Conservation (phyloP, 2,888 invertebrate species). For the Thalpophila matura region DNA sequence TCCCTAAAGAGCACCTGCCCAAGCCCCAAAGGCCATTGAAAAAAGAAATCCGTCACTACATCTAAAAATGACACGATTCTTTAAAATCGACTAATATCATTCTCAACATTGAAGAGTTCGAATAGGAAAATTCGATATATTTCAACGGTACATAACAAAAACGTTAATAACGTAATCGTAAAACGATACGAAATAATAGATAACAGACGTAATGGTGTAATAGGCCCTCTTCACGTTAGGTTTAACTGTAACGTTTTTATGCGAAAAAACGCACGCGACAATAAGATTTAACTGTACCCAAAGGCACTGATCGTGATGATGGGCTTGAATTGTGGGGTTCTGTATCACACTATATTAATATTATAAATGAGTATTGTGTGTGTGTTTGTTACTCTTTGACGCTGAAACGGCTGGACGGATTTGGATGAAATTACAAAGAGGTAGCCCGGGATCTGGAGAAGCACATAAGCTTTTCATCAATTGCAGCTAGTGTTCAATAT, state of each 20-base stretch:
- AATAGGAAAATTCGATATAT: not conserved
- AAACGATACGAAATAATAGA: conserved; percentile 45
- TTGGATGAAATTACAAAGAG: too few species aligned
- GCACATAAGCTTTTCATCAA: too few species aligned
- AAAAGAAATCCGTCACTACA: not conserved
- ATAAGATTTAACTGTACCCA: conserved; percentile 33
- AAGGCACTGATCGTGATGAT: conserved; percentile 9
- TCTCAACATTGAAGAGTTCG: too few species aligned
- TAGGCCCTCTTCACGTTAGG: conserved; percentile 30
- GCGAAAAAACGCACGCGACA: conserved; percentile 48
- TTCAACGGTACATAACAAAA: conserved; percentile 39
- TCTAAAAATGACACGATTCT: not conserved
- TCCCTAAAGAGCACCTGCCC: too few species aligned
- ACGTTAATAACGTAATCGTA: conserved; percentile 41
- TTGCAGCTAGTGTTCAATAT: too few species aligned
- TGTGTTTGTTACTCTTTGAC: too few species aligned
- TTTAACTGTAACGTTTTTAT: conserved; percentile 52
- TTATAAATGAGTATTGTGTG: too few species aligned
- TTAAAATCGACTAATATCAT: too few species aligned
- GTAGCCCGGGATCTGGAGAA: too few species aligned
- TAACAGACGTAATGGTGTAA: conserved; percentile 47
- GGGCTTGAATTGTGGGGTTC: not conserved
- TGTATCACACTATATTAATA: too few species aligned
- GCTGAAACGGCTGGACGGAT: too few species aligned
- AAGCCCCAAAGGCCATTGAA: too few species aligned